Evolutionary conservation across 2,113 vertebrate genomes (phyloP).

Genomic region (Muntiacus muntjak): DNA sequence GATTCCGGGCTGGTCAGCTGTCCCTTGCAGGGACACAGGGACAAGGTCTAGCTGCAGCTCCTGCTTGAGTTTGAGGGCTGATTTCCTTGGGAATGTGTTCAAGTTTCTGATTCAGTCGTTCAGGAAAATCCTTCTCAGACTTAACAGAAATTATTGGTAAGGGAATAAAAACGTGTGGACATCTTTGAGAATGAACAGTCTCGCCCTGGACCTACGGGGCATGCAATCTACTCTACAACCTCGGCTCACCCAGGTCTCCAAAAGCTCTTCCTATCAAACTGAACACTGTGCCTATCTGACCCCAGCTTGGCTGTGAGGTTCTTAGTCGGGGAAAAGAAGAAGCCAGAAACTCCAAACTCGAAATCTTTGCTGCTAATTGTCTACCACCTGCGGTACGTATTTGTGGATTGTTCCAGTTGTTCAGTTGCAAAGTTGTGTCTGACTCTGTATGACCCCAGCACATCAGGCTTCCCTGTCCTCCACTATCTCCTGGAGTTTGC

Average conservation of each 20-base stretch:
- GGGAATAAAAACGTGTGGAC: background rate
- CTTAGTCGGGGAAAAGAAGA: background rate
- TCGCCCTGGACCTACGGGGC: fast-evolving
- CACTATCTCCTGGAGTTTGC: background rate
- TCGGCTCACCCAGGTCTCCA: background rate
- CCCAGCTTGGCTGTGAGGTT: background rate
- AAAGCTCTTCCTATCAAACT: fast-evolving
- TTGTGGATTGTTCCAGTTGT: background rate
- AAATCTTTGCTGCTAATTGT: background rate
- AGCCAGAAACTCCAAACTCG: too few species aligned
- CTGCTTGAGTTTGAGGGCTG: fast-evolving
- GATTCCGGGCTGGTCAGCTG: fast-evolving
- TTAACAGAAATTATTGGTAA: background rate
- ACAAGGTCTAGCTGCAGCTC: fast-evolving
- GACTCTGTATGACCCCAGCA: background rate
- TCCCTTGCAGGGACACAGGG: fast-evolving
- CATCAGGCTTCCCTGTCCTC: background rate
- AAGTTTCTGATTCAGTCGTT: background rate
- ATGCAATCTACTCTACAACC: fast-evolving
- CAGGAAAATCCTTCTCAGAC: background rate
- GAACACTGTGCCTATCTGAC: background rate
- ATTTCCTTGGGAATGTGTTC: background rate
- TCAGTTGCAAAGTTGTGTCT: background rate
- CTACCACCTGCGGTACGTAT: background rate
- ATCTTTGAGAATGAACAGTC: background rate